These are phyloP conservation scores for Molossus molossus DNA, from an alignment of 2,797 vertebrate genomes.

Conservation along the genomic window DNA sequence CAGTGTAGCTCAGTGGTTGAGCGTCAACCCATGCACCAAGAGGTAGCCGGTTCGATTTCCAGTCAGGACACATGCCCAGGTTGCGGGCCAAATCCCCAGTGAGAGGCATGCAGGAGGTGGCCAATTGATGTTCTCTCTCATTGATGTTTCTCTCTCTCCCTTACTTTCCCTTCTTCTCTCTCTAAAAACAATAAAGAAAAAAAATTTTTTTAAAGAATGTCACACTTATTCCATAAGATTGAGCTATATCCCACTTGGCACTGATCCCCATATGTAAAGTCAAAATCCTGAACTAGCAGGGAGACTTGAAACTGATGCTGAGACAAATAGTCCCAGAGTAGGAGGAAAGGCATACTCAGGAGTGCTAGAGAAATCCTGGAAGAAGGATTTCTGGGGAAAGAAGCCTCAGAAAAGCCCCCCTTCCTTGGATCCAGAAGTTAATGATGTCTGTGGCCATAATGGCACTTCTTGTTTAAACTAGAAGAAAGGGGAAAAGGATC, in stretches of 20 bases:
- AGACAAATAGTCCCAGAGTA: neutral
- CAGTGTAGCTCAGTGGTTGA: too few species aligned
- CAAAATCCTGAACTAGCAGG: constrained; percentile 9
- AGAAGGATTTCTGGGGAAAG: neutral
- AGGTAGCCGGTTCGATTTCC: too few species aligned
- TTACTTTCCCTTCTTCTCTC: too few species aligned
- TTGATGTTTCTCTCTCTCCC: too few species aligned
- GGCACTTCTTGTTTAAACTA: constrained; percentile 26
- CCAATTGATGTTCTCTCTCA: too few species aligned
- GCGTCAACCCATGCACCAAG: too few species aligned
- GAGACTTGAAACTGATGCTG: constrained; percentile 12
- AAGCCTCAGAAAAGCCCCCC: neutral
- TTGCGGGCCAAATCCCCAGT: too few species aligned
- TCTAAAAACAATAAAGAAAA: too few species aligned
- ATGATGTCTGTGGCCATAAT: constrained; percentile 2
- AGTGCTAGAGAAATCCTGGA: constrained; percentile 18
- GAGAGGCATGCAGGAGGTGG: too few species aligned
- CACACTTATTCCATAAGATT: constrained; percentile 52
- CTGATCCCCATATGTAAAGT: neutral
- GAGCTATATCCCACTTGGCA: neutral
- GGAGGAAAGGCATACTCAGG: neutral
- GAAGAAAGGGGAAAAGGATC: neutral
- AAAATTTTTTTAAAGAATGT: neutral
- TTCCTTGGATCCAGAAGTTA: constrained; percentile 59
- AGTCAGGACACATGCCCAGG: too few species aligned